phyloP scores from a whole-genome alignment of 2,797 vertebrate species.

The Florisuga fusca region DNA sequence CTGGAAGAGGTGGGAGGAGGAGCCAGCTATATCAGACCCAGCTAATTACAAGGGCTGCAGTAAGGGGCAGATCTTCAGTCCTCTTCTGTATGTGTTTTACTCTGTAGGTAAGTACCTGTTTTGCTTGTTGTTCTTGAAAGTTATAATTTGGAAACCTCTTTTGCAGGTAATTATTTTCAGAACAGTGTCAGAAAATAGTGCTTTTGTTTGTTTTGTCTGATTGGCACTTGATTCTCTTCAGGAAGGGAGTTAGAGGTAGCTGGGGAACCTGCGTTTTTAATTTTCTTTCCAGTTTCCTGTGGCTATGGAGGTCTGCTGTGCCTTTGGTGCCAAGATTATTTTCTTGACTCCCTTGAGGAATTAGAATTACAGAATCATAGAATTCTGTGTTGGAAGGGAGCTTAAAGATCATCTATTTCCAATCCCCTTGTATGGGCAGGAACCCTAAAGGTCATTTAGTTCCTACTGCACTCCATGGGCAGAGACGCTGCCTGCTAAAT shows the following conservation, averaged over 20 bases:
- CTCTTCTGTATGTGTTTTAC: background rate
- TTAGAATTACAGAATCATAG: too few relatives aligned
- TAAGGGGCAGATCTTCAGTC: background rate
- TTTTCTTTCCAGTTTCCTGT: background rate
- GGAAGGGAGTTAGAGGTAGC: background rate
- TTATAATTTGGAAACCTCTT: background rate
- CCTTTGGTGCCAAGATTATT: background rate
- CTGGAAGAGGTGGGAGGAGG: background rate
- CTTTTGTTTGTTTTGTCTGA: background rate
- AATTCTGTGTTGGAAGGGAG: too few relatives aligned
- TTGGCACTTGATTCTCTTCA: background rate
- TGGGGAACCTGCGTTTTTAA: background rate
- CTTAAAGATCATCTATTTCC: too few relatives aligned
- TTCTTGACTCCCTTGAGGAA: background rate
- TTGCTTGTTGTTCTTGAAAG: background rate
- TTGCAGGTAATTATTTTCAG: background rate
- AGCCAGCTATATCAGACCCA: background rate
- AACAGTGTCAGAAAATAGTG: background rate
- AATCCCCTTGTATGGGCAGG: too few relatives aligned
- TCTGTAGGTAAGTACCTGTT: background rate
- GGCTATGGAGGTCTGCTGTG: background rate
- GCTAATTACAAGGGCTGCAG: background rate
- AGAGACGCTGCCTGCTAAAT: too few relatives aligned
- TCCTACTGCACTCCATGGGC: too few relatives aligned
- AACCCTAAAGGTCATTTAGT: too few relatives aligned